Conservation (phyloP, 2,113 vertebrate genomes). For the Syngnathus floridae region DNA sequence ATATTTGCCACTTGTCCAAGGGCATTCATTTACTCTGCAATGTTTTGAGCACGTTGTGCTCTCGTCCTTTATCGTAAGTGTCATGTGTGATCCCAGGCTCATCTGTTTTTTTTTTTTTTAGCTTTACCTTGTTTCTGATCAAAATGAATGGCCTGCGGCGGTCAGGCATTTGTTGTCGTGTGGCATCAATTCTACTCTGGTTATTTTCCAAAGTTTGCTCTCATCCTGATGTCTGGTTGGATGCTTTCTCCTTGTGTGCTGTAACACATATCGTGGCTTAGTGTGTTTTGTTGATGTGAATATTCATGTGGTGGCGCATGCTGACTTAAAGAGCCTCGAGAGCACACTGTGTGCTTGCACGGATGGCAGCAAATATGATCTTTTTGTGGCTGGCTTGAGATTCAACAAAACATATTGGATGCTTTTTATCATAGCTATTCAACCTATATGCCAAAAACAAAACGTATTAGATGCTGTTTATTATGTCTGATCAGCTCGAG, state of each 20-base stretch:
- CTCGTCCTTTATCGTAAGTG: neutral
- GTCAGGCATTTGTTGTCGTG: neutral
- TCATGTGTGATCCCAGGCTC: neutral
- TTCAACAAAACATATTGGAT: conserved; percentile 19
- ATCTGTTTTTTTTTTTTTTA: neutral
- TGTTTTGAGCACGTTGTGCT: neutral
- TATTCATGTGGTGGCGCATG: conserved; percentile 39
- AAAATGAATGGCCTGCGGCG: neutral
- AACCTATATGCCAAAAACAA: neutral
- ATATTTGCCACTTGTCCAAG: neutral
- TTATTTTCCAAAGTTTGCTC: neutral
- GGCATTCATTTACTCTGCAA: neutral
- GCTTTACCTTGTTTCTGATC: neutral
- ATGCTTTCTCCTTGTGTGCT: conserved; percentile 6
- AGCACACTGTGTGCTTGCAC: conserved; percentile 37
- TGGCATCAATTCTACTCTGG: neutral
- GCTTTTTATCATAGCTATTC: conserved; percentile 23
- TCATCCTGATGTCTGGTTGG: neutral
- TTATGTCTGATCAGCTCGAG: neutral
- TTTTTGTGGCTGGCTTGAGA: conserved; percentile 29
- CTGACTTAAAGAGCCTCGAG: conserved; percentile 32
- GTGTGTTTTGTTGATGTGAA: conserved; percentile 27
- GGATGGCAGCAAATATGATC: conserved; percentile 45
- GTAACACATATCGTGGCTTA: neutral
- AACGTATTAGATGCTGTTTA: neutral